Evolutionary conservation across 1,140 invertebrate genomes (phyloP).

Genomic region (Diabrotica virgifera): DNA sequence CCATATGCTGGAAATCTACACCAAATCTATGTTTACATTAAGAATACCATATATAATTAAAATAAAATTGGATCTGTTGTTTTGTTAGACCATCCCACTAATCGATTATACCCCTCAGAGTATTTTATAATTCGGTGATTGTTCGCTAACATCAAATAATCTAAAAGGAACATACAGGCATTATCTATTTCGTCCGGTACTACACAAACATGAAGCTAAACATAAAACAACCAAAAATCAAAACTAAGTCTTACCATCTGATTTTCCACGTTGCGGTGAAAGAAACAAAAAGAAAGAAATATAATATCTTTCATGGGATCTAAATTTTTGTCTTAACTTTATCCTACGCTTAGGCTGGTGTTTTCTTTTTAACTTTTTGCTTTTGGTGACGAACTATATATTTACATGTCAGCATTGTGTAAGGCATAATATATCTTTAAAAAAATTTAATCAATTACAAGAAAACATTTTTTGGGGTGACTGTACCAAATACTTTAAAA

Average conservation of each 20-base stretch:
- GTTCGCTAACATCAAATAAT: neutral
- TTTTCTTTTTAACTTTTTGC: neutral
- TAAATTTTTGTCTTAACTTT: neutral
- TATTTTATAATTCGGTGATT: too few relatives aligned
- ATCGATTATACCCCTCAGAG: too few relatives aligned
- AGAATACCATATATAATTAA: too few relatives aligned
- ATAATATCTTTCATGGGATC: constrained; percentile 4
- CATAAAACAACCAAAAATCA: constrained; percentile 26
- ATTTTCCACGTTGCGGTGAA: constrained; percentile 46
- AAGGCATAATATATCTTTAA: too few relatives aligned
- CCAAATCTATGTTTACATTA: too few relatives aligned
- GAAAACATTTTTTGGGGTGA: too few relatives aligned
- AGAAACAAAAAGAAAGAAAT: constrained; percentile 38
- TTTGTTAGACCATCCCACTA: too few relatives aligned
- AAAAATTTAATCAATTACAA: too few relatives aligned
- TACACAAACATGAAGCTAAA: constrained; percentile 11
- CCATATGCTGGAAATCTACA: too few relatives aligned
- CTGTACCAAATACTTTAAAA: too few relatives aligned
- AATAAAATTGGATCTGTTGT: too few relatives aligned
- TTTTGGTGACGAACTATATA: neutral
- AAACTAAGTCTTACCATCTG: constrained; percentile 50
- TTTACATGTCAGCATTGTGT: neutral
- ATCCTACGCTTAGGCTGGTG: too few relatives aligned
- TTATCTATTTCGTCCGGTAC: neutral
- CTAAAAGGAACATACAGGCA: constrained; percentile 9